Conservation (phyloP, 1,140 invertebrate species). For the Harpegnathos saltator region DNA sequence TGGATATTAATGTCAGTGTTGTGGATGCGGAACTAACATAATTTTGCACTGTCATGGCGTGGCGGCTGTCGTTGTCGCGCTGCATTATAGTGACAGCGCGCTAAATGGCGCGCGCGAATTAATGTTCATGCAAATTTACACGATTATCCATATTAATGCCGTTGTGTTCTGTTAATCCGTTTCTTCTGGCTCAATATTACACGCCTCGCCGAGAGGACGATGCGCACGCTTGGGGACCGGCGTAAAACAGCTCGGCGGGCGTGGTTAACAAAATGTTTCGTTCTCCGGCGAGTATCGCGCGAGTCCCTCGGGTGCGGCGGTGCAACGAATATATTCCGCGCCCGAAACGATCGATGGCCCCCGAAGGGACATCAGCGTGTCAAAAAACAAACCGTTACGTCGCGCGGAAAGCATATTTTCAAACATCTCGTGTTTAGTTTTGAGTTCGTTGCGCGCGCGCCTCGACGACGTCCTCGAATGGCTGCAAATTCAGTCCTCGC, state of each 20-base stretch:
- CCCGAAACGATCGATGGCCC: constrained; percentile 43
- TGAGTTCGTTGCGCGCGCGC: background rate
- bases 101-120: constrained; percentile 57
- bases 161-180: constrained; percentile 58
- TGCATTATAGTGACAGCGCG: constrained; percentile 41
- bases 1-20: constrained; percentile 51
- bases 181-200: constrained; percentile 53
- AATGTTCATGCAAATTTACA: constrained; percentile 62
- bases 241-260: constrained; percentile 43
- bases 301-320: constrained; percentile 32
- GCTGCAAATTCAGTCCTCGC: no score
- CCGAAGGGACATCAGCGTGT: constrained; percentile 26
- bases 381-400: constrained; percentile 51
- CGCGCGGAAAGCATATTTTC: constrained; percentile 41
- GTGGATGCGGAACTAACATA: constrained; percentile 52
- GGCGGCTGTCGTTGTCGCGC: constrained; percentile 51
- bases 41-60: constrained; percentile 48
- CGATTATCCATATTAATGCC: constrained; percentile 60
- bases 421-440: constrained; percentile 25
- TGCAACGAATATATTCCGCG: constrained; percentile 31
- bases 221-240: constrained; percentile 20
- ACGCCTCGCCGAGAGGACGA: background rate
- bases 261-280: constrained; percentile 54
- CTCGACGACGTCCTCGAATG: no score
- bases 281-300: constrained; percentile 40